Evolutionary conservation across 2,888 invertebrate genomes (phyloP).

Genomic region (Theretra japonica): DNA sequence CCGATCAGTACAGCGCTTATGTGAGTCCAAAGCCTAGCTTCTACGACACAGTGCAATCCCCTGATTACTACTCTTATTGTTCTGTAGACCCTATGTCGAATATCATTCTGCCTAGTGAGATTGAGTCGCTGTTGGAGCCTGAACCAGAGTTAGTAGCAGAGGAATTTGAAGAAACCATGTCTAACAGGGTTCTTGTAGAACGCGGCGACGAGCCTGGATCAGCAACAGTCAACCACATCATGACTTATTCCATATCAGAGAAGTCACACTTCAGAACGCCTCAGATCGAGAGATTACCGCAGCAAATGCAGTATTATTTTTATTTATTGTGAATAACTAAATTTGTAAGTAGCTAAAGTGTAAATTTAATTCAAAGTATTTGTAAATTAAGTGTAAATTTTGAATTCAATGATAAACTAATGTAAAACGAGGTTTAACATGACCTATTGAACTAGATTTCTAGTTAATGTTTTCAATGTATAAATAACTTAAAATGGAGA

Average conservation of each 20-base stretch:
- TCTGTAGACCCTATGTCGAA: conserved; percentile 60
- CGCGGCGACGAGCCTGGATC: conserved; percentile 70
- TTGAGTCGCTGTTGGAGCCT: conserved; percentile 47
- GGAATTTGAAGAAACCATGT: conserved; percentile 73
- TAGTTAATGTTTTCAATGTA: too few species aligned
- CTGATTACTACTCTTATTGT: conserved; percentile 60
- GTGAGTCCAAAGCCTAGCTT: conserved; percentile 65
- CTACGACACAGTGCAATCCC: conserved; percentile 66
- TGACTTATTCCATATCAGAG: conserved; percentile 73
- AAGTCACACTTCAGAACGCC: conserved; percentile 74
- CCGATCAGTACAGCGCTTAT: conserved; percentile 53
- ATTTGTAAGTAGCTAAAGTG: background rate
- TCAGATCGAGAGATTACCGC: conserved; percentile 68
- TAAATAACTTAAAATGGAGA: too few species aligned
- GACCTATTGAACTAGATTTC: too few species aligned
- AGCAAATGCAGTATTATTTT: conserved; percentile 75
- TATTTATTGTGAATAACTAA: conserved; percentile 34
- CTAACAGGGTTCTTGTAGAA: conserved; percentile 70
- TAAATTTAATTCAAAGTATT: background rate
- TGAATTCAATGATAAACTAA: too few species aligned
- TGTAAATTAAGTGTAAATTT: too few species aligned
- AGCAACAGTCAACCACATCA: conserved; percentile 74
- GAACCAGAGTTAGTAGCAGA: conserved; percentile 73
- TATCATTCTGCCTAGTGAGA: conserved; percentile 56
- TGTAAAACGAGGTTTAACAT: too few species aligned